Base-by-base conservation (phyloP, 2,113 vertebrate genomes). In the Chionomys nivalis region DNA sequence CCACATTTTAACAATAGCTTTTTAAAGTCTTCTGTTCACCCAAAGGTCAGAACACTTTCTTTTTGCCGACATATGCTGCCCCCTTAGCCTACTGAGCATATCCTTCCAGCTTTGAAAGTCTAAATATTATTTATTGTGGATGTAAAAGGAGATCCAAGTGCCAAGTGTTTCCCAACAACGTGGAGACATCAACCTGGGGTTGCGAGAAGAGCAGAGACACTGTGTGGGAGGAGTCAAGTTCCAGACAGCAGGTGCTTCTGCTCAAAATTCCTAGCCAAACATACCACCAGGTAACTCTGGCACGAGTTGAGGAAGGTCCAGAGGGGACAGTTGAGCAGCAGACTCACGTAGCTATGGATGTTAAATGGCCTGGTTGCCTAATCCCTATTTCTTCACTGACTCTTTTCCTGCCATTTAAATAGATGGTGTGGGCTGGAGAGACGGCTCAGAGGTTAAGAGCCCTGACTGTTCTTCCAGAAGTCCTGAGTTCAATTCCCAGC, bases 1-100 rank as follows among this genome's bases (percentile, higher is more conserved):
- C 94, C 79, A 94, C 89, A 91, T 95, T 95, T 90, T 97, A 94
- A 97, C 94, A 97, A 87, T 75, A 98, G 95, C 79, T 96, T 96
- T 97, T 98, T 95, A 97, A 96, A 94, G 93, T 94, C 87, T 96
- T 93, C 94, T 97, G 87, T 89, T 98, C 87, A 76, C 97, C 96
- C 93, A 98, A 97, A 98, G 87, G 91, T 97, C 33, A 70, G 58
- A 78, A 96, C 0, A 0, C 72, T 96, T 96, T 85, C 83, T 81
- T 92, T 96, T 44, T 47, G 33, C 68, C 49, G 93, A 93, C 8
- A 86, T 79, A 76, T 58, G 77, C 78, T 97, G 61, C 70, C 89
- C 94, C 93, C 87, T 97, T 97, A 96, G 92, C 73, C 90, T 90
- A 92, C 68, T 70, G 95, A 96, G 14, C 68, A 94, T 91, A 92